phyloP scores from a whole-genome alignment of 2,888 invertebrate species.

The Aphodius granarius region DNA sequence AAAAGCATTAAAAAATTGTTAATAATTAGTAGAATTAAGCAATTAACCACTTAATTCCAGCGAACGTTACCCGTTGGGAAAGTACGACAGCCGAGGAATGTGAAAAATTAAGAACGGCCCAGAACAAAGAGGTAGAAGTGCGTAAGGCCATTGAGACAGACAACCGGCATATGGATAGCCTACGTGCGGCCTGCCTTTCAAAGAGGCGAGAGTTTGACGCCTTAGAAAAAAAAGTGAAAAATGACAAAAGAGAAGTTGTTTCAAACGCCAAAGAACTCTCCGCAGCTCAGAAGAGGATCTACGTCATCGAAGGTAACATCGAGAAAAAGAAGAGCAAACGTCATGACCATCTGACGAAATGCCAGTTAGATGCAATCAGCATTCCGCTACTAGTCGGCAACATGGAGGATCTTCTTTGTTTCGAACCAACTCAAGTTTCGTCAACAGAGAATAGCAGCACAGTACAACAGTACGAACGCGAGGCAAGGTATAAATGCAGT shows the following conservation, averaged over 20 bases:
- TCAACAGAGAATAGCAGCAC: conserved; percentile 59
- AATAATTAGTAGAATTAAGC: too few species aligned
- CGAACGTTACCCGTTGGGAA: conserved; percentile 93
- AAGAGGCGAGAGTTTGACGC: conserved; percentile 80
- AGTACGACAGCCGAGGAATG: conserved; percentile 90
- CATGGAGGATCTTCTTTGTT: conserved; percentile 87
- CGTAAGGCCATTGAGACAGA: conserved; percentile 84
- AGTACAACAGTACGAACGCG: conserved; percentile 67
- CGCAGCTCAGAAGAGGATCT: conserved; percentile 80
- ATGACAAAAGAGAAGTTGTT: conserved; percentile 81
- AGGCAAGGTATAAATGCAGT: conserved; percentile 65
- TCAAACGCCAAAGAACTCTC: conserved; percentile 87
- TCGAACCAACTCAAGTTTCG: conserved; percentile 56
- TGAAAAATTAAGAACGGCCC: conserved; percentile 78
- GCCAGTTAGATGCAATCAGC: conserved; percentile 96
- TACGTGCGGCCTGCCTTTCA: conserved; percentile 76
- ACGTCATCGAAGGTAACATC: conserved; percentile 80
- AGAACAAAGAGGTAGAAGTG: conserved; percentile 74
- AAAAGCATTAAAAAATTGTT: too few species aligned
- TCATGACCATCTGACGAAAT: conserved; percentile 89
- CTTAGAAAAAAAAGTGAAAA: conserved; percentile 83
- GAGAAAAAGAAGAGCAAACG: conserved; percentile 90
- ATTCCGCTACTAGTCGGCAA: conserved; percentile 89
- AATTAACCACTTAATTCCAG: conserved; percentile 59
- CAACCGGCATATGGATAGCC: conserved; percentile 77